Evolutionary conservation across 2,797 vertebrate species (phyloP).

Genomic region (Scleropages formosus): DNA sequence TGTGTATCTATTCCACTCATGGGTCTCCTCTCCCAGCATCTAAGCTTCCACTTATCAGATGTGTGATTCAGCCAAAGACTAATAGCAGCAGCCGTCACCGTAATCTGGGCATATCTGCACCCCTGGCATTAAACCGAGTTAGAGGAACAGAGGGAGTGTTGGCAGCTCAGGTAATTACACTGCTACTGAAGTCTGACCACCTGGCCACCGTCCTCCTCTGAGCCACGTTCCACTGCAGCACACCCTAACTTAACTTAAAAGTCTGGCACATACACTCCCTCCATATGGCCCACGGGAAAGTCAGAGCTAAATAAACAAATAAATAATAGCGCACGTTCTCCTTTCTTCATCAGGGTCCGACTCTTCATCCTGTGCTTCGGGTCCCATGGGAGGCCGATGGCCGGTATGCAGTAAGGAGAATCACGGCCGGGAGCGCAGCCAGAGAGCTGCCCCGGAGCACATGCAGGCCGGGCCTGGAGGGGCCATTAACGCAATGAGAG

Average conservation of each 20-base stretch:
- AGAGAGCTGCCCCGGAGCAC: slow-evolving; percentile 8
- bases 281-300: slow-evolving; percentile 33
- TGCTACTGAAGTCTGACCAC: slow-evolving; percentile 30
- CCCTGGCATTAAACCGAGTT: not conserved
- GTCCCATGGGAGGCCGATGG: not conserved
- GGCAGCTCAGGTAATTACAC: slow-evolving; percentile 19
- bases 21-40: not conserved
- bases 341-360: not conserved
- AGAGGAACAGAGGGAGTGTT: not conserved
- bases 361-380: not conserved
- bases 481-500: slow-evolving; percentile 26
- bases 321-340: slow-evolving; percentile 28
- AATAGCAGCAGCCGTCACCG: not conserved
- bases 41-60: slow-evolving; percentile 8
- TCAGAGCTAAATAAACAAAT: slow-evolving; percentile 11
- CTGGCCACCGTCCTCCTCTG: slow-evolving; percentile 20
- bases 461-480: slow-evolving; percentile 15
- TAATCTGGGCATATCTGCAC: not conserved
- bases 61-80: not conserved
- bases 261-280: slow-evolving; percentile 15
- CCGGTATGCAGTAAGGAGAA: too few species aligned
- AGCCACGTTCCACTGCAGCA: slow-evolving; percentile 10
- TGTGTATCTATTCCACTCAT: not conserved
- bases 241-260: not conserved
- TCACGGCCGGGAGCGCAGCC: not conserved